Percentiles rank a stretch among this genome's conserved stretches.
Evolutionary conservation across 2,888 invertebrate genomes (phyloP).

Genomic region (Ectemnius continuus): DNA sequence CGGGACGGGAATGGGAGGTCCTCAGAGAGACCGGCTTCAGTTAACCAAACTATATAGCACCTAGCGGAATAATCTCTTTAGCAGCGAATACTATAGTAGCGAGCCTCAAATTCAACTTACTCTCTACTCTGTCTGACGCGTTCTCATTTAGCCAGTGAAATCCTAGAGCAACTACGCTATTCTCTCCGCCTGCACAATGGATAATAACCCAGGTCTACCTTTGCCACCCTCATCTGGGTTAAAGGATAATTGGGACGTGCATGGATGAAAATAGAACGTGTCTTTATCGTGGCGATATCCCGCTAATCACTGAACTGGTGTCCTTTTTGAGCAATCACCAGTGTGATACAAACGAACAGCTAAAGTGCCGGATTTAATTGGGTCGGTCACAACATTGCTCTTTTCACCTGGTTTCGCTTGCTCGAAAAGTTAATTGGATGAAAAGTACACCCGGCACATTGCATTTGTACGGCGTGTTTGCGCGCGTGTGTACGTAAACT

Average conservation of each 20-base stretch:
- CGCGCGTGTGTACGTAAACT: conserved; percentile 13
- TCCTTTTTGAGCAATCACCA: too few species aligned
- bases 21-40: conserved; percentile 54
- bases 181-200: not conserved
- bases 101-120: conserved; percentile 51
- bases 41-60: conserved; percentile 48
- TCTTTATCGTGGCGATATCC: too few species aligned
- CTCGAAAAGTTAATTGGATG: conserved; percentile 48
- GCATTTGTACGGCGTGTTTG: not conserved
- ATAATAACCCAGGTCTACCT: not conserved
- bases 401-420: not conserved
- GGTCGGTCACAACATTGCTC: conserved; percentile 8
- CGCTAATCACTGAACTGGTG: too few species aligned
- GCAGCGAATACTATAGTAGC: conserved; percentile 48
- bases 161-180: conserved; percentile 15
- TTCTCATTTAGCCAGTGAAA: conserved; percentile 33
- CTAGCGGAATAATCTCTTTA: conserved; percentile 62
- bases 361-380: conserved; percentile 18
- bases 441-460: conserved; percentile 47
- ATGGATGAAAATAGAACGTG: too few species aligned
- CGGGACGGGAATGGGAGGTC: conserved; percentile 54
- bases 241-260: too few species aligned
- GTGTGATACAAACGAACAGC: too few species aligned
- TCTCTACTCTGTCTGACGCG: conserved; percentile 24
- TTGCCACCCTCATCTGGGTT: not conserved